Percentiles rank a stretch among this genome's conserved stretches.
Evolutionary conservation across 2,113 vertebrate species (phyloP).

Genomic region (Ceyx melanurus): DNA sequence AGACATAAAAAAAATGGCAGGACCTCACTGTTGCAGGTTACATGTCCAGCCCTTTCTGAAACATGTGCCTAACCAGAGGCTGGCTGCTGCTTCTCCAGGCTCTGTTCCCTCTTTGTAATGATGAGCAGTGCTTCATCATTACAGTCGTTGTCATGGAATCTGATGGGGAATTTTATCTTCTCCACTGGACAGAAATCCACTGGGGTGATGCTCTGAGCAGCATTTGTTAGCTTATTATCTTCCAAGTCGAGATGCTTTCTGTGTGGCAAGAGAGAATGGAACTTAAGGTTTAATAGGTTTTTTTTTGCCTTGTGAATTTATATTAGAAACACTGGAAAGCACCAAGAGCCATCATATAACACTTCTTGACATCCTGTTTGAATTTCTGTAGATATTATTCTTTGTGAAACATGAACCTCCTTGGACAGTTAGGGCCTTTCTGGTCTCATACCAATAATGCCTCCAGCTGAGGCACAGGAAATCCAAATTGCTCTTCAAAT

Average conservation of each 20-base stretch:
- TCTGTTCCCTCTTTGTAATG: neutral
- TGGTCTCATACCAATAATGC: conserved; percentile 45
- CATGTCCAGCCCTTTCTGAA: neutral
- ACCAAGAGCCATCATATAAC: neutral
- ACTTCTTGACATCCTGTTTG: conserved; percentile 8
- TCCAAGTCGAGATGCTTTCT: neutral
- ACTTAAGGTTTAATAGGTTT: neutral
- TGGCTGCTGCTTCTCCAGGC: neutral
- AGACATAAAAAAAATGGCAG: neutral
- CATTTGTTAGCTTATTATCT: neutral
- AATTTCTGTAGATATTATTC: conserved; percentile 38
- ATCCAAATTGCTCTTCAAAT: conserved; percentile 69
- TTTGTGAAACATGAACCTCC: conserved; percentile 29
- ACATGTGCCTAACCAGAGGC: neutral
- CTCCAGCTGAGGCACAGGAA: conserved; percentile 63
- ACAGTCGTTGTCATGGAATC: neutral
- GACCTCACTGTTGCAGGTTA: rapidly evolving
- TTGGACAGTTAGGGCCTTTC: conserved; percentile 19
- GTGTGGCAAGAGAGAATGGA: neutral
- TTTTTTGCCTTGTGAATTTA: neutral
- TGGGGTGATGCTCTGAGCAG: neutral
- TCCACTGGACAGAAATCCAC: neutral
- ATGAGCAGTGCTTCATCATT: neutral
- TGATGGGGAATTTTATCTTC: neutral
- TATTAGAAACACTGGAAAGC: neutral